phyloP scores from a whole-genome alignment of 2,797 vertebrate species.

The Urocyon cinereoargenteus region DNA sequence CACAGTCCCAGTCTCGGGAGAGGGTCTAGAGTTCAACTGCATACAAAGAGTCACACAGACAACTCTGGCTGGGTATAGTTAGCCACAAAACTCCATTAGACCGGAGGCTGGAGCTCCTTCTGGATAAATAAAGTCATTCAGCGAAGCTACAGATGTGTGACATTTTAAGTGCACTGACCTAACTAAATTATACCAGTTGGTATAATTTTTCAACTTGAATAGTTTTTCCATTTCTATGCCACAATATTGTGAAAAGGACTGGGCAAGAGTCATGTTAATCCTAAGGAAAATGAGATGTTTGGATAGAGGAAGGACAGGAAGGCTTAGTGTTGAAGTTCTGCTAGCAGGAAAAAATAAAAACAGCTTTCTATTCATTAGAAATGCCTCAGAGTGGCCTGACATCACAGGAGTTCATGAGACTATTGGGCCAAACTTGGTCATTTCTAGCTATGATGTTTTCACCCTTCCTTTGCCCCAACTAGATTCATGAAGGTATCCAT shows the following conservation, averaged over 20 bases:
- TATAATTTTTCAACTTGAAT: constrained; percentile 68
- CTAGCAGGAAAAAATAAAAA: not conserved
- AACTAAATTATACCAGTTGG: constrained; percentile 57
- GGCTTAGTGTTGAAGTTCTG: not conserved
- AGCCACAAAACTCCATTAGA: not conserved
- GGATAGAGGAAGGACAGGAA: not conserved
- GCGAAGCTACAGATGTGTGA: constrained; percentile 38
- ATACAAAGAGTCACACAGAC: not conserved
- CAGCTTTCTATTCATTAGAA: not conserved
- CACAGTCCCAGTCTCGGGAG: not conserved
- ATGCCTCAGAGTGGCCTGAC: not conserved
- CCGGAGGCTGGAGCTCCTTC: not conserved
- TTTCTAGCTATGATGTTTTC: not conserved
- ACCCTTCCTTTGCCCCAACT: not conserved
- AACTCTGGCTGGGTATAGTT: not conserved
- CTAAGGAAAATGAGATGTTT: constrained; percentile 47
- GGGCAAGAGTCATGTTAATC: not conserved
- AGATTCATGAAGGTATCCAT: not conserved
- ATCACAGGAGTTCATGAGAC: not conserved
- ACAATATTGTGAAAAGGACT: constrained; percentile 51
- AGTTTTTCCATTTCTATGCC: constrained; percentile 65
- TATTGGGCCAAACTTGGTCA: not conserved
- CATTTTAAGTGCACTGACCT: constrained; percentile 60
- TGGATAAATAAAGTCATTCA: constrained; percentile 59
- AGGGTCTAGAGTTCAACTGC: not conserved